Conservation (phyloP, 2,113 vertebrate species). For the Rhea pennata region DNA sequence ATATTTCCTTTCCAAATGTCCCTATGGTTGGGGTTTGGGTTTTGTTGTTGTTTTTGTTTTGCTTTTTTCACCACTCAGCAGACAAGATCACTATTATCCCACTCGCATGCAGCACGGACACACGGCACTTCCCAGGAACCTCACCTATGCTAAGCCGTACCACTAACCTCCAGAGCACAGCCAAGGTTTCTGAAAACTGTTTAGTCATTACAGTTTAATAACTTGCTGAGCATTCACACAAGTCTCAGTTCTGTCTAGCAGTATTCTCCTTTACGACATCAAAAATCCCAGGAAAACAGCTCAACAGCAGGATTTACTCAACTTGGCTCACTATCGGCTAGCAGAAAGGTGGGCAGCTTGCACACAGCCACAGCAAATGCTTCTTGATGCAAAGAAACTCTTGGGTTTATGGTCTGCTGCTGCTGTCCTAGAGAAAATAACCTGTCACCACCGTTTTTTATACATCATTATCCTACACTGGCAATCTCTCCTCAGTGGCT, state of each 20-base stretch:
- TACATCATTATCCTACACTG: background rate
- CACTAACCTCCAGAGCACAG: background rate
- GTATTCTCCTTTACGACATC: background rate
- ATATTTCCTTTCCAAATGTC: background rate
- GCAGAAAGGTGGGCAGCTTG: background rate
- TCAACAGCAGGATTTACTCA: too few species aligned
- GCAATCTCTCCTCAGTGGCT: background rate
- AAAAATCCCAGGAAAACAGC: background rate
- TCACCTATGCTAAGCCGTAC: background rate
- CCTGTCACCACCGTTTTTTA: background rate
- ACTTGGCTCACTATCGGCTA: background rate
- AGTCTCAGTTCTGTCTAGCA: rapidly evolving
- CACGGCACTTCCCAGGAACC: background rate
- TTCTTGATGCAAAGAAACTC: background rate
- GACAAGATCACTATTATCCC: background rate
- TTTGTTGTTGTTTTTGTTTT: background rate
- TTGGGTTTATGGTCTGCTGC: background rate
- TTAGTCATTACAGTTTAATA: background rate
- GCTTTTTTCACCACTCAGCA: background rate
- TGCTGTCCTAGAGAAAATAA: background rate
- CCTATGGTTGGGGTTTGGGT: too few species aligned
- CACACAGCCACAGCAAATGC: background rate
- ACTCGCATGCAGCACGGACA: background rate
- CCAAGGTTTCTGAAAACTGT: background rate
- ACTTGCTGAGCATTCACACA: background rate